A percentile compares a stretch with the other conserved stretches of the same genome.
Evolutionary conservation across 1,140 invertebrate species (phyloP).

Genomic region (Anagrus nilaparvatae): DNA sequence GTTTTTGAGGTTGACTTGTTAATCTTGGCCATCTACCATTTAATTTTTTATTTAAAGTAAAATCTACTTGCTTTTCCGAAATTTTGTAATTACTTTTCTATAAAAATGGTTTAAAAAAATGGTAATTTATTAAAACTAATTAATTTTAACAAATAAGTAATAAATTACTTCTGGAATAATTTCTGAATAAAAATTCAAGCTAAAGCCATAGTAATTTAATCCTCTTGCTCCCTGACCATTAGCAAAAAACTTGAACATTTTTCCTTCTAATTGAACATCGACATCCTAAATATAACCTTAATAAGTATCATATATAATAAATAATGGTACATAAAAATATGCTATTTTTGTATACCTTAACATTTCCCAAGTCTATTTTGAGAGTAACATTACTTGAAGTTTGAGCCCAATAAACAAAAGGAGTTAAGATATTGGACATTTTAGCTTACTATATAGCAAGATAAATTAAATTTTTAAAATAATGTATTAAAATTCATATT

Average conservation of each 20-base stretch:
- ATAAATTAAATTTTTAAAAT: not conserved
- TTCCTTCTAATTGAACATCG: conserved; percentile 47
- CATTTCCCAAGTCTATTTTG: conserved; percentile 77
- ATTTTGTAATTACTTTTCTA: conserved; percentile 48
- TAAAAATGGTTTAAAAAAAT: conserved; percentile 19
- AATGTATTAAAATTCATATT: not conserved
- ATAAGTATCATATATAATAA: conserved; percentile 14
- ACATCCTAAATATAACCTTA: conserved; percentile 34
- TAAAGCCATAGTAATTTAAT: conserved; percentile 59
- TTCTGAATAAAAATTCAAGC: conserved; percentile 57
- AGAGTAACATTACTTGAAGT: conserved; percentile 63
- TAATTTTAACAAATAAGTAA: not conserved
- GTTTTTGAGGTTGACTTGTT: conserved; percentile 66
- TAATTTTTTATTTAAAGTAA: conserved; percentile 60
- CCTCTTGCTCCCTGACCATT: conserved; percentile 62
- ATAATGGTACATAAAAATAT: conserved; percentile 9
- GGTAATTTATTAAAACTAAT: not conserved
- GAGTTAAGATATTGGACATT: conserved; percentile 47
- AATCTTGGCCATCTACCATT: conserved; percentile 74
- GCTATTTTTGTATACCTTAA: conserved; percentile 44
- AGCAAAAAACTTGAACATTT: conserved; percentile 50
- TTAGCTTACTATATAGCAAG: conserved; percentile 7
- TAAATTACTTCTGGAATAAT: conserved; percentile 55
- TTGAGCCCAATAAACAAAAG: conserved; percentile 91
- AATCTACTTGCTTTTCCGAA: conserved; percentile 66